Evolutionary conservation across 2,113 vertebrate genomes (phyloP).

Genomic region (Anseranas semipalmata): DNA sequence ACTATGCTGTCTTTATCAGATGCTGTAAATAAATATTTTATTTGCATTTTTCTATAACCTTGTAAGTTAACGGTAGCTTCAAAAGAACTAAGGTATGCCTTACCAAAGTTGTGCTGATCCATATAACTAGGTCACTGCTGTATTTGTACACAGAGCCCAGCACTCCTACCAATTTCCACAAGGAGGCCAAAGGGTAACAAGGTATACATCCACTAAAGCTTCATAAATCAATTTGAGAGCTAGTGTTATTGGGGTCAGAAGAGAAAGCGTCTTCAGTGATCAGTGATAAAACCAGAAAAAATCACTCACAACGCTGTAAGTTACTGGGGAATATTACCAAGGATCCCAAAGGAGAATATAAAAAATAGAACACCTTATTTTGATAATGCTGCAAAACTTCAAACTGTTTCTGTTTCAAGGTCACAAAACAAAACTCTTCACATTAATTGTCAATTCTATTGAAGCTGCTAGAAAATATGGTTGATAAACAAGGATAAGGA

Average conservation of each 20-base stretch:
- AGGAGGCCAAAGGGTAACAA: conserved; percentile 20
- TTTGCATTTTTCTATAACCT: conserved; percentile 34
- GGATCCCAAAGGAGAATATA: background rate
- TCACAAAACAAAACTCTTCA: background rate
- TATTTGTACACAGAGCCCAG: background rate
- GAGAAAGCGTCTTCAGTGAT: conserved; percentile 15
- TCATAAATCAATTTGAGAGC: conserved; percentile 66
- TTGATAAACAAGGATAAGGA: background rate
- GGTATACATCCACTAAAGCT: conserved; percentile 15
- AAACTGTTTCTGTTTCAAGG: background rate
- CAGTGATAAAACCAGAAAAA: conserved; percentile 40
- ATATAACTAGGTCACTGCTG: conserved; percentile 22
- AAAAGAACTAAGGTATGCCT: background rate
- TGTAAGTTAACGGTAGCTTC: background rate
- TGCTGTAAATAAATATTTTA: background rate
- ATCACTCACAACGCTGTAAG: background rate
- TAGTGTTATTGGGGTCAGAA: conserved; percentile 25
- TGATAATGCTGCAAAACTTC: background rate
- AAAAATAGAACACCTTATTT: background rate
- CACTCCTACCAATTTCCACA: conserved; percentile 20
- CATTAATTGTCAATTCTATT: background rate
- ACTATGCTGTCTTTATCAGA: conserved; percentile 15
- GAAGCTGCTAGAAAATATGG: background rate
- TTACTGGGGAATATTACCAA: background rate
- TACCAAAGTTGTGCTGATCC: background rate